Conservation (phyloP, 2,797 vertebrate species). For the Erpetoichthys calabaricus region DNA sequence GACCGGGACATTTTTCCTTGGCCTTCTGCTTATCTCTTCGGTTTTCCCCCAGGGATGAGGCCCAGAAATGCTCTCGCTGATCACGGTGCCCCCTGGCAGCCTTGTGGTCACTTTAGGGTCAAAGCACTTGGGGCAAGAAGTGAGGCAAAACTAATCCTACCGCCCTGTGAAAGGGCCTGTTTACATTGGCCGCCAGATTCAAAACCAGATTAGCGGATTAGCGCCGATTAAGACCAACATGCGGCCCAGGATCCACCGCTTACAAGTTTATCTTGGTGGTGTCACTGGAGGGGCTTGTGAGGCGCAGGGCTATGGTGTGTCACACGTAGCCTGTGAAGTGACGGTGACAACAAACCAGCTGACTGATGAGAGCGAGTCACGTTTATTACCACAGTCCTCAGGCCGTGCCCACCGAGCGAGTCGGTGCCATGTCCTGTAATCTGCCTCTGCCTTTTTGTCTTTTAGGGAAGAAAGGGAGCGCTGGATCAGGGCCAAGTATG, state of each 20-base stretch:
- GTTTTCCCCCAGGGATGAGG: too few species aligned
- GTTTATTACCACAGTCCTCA: too few species aligned
- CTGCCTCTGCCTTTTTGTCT: neutral
- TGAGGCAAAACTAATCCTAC: slow-evolving; percentile 72
- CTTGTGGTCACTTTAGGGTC: slow-evolving; percentile 42
- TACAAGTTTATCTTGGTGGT: too few species aligned
- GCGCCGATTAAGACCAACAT: too few species aligned
- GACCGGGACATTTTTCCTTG: too few species aligned
- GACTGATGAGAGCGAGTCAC: too few species aligned
- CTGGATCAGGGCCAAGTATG: slow-evolving; percentile 95
- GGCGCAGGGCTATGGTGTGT: neutral
- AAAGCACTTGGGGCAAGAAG: slow-evolving; percentile 44
- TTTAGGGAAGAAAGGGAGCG: slow-evolving; percentile 80
- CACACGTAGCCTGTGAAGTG: too few species aligned
- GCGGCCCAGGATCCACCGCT: too few species aligned
- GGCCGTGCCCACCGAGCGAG: neutral
- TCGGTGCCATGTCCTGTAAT: too few species aligned
- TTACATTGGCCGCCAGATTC: slow-evolving; percentile 69
- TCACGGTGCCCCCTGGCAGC: neutral
- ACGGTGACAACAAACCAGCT: too few species aligned
- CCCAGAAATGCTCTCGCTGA: too few species aligned
- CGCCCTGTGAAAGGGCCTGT: slow-evolving; percentile 65
- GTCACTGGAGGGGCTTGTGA: slow-evolving; percentile 16
- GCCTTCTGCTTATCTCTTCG: too few species aligned
- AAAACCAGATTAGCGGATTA: slow-evolving; percentile 73